Evolutionary conservation across 1,140 invertebrate species (phyloP).

Genomic region (Zaprionus taronus): DNA sequence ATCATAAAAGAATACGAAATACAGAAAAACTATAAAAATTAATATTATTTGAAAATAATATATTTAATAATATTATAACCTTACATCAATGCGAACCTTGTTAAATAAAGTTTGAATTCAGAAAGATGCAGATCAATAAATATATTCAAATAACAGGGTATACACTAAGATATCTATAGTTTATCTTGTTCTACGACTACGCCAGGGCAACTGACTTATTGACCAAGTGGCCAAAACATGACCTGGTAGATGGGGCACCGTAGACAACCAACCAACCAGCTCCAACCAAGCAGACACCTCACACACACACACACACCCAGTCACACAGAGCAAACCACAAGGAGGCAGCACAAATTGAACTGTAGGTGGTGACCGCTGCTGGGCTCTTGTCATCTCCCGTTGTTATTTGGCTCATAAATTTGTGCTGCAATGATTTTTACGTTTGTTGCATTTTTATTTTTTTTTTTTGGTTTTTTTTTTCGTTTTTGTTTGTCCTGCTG

Average conservation of each 20-base stretch:
- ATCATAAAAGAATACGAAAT: no score
- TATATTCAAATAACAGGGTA: not conserved
- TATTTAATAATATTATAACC: no score
- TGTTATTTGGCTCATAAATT: constrained; percentile 82
- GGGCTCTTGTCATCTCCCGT: constrained; percentile 81
- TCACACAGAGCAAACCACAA: constrained; percentile 40
- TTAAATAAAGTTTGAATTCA: no score
- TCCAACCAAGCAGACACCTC: constrained; percentile 2
- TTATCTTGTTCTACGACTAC: constrained; percentile 17
- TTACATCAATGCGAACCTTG: no score
- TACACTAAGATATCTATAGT: not conserved
- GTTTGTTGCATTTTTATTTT: constrained; percentile 62
- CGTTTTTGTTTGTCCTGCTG: constrained; percentile 21
- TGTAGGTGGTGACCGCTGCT: constrained; percentile 82
- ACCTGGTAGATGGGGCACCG: constrained; percentile 46
- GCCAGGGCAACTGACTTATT: constrained; percentile 55
- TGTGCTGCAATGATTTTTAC: constrained; percentile 73
- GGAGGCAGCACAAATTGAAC: constrained; percentile 78
- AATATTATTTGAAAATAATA: no score
- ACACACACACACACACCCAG: constrained; percentile 1
- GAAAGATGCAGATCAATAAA: no score
- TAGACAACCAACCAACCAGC: not conserved
- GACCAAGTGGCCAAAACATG: constrained; percentile 61
- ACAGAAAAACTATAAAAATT: no score
- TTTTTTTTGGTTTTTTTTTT: constrained; percentile 44